Evolutionary conservation across 1,140 invertebrate species (phyloP).

Genomic region (Aleiodes sp.): DNA sequence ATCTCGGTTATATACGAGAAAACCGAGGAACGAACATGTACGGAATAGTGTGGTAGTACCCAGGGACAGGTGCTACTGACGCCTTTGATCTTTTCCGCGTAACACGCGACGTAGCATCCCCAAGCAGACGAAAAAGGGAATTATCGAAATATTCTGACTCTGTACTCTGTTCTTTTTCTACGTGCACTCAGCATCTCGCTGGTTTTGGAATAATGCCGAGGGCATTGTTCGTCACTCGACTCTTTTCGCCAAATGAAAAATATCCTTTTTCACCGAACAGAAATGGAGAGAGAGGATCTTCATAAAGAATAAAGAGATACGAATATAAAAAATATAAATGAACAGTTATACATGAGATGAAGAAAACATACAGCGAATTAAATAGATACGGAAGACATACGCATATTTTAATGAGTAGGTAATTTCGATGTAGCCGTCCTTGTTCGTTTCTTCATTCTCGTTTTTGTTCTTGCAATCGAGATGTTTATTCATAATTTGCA

Average conservation of each 20-base stretch:
- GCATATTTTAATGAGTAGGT: no score
- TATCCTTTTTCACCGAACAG: constrained; percentile 14
- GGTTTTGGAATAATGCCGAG: neutral
- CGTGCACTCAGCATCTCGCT: constrained; percentile 24
- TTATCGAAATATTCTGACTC: constrained; percentile 55
- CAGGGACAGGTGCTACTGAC: constrained; percentile 67
- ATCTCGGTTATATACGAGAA: neutral
- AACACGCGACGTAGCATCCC: constrained; percentile 52
- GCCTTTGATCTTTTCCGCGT: constrained; percentile 66
- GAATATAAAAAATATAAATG: no score
- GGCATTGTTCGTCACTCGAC: neutral
- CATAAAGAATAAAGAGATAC: no score
- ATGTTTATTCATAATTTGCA: no score
- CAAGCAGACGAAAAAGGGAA: constrained; percentile 48
- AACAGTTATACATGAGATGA: no score
- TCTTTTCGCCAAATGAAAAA: neutral
- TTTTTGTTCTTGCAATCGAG: no score
- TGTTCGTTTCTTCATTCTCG: no score
- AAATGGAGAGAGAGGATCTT: neutral
- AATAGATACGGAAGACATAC: constrained; percentile 19
- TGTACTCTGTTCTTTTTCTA: constrained; percentile 24
- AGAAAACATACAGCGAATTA: neutral
- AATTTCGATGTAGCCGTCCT: no score
- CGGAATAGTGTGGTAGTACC: constrained; percentile 40
- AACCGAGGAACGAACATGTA: neutral